phyloP scores from a whole-genome alignment of 1,140 invertebrate genomes.

The Bombus waltoni region DNA sequence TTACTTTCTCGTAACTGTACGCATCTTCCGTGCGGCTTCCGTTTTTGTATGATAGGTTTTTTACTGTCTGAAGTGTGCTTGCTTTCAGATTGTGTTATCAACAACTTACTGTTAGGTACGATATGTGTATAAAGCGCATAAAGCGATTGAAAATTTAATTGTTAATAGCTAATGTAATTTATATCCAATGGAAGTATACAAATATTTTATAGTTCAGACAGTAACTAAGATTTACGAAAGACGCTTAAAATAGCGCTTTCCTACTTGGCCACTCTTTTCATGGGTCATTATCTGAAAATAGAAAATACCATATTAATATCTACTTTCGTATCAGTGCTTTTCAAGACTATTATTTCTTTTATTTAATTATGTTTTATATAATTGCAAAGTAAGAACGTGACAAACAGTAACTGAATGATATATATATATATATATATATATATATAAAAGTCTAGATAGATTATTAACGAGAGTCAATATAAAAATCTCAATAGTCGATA shows the following conservation, averaged over 20 bases:
- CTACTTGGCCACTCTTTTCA: conserved; percentile 71
- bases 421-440: no score
- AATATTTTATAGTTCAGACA: conserved; percentile 43
- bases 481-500: no score
- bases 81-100: background rate
- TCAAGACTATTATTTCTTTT: background rate
- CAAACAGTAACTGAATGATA: no score
- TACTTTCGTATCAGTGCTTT: background rate
- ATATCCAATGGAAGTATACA: conserved; percentile 15
- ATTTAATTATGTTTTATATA: background rate
- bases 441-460: no score
- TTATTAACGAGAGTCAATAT: no score
- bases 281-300: conserved; percentile 75
- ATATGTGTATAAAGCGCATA: background rate
- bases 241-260: conserved; percentile 74
- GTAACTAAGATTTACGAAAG: conserved; percentile 27
- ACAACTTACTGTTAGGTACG: background rate
- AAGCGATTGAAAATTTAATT: conserved; percentile 2
- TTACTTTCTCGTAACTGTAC: background rate
- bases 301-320: conserved; percentile 31
- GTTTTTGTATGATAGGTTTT: no score
- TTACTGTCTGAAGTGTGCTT: background rate
- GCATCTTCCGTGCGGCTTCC: background rate
- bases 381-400: no score
- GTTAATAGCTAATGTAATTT: conserved; percentile 29